A percentile compares a stretch with the other conserved stretches of the same genome.
phyloP scores from a whole-genome alignment of 2,888 invertebrate species.

The Pardosa pseudoannulata region DNA sequence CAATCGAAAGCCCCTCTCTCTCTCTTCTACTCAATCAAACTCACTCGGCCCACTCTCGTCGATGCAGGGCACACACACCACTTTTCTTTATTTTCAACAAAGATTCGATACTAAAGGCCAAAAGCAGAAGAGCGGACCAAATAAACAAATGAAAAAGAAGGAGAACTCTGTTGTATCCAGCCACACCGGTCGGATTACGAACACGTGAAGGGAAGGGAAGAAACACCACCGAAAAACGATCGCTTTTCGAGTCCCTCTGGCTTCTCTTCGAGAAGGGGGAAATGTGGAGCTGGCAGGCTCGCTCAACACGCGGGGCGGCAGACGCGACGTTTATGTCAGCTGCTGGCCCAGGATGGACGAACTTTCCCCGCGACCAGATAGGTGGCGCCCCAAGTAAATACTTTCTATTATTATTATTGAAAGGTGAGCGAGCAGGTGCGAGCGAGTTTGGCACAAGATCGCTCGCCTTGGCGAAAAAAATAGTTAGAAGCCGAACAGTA shows the following conservation, averaged over 20 bases:
- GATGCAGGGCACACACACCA: neutral
- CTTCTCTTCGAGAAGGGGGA: neutral
- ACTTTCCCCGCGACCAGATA: conserved; percentile 42
- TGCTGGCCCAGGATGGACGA: conserved; percentile 13
- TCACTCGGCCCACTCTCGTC: neutral
- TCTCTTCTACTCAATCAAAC: too few species aligned
- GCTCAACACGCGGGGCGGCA: neutral
- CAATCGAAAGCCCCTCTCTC: too few species aligned
- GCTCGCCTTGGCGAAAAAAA: conserved; percentile 3
- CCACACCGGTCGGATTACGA: too few species aligned
- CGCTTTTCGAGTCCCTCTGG: neutral
- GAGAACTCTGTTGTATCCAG: too few species aligned
- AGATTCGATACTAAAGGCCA: too few species aligned
- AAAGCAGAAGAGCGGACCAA: too few species aligned
- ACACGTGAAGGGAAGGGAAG: too few species aligned
- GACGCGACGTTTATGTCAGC: conserved; percentile 46
- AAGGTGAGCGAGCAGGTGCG: conserved; percentile 25
- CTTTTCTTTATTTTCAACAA: neutral
- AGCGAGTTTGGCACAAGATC: neutral
- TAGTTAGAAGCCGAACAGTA: too few species aligned
- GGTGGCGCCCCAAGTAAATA: conserved; percentile 68
- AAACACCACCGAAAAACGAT: neutral
- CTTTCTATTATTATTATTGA: conserved; percentile 67
- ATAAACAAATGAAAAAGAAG: too few species aligned
- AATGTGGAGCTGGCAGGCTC: neutral